A percentile compares a stretch with the other conserved stretches of the same genome.
Conservation (phyloP, 1,140 invertebrate genomes). For the Cydia fagiglandana region DNA sequence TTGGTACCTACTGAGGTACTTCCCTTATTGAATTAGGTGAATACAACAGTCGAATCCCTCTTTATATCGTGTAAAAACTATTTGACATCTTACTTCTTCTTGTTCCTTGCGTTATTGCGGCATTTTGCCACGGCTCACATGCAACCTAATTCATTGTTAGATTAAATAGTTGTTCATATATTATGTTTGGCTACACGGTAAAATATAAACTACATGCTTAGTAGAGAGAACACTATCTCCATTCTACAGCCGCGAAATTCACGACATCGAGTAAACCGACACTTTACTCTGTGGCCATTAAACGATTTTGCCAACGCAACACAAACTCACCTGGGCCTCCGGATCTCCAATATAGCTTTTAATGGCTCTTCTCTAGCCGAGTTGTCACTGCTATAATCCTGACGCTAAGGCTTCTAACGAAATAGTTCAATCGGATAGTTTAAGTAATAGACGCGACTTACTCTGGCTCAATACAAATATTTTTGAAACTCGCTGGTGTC, state of each 20-base stretch:
- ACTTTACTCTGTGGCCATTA: conserved; percentile 31
- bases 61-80: too few species aligned
- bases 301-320: conserved; percentile 18
- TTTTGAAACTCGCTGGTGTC: conserved; percentile 46
- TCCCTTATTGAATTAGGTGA: too few species aligned
- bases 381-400: conserved; percentile 10
- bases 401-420: not conserved
- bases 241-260: not conserved
- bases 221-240: conserved; percentile 7
- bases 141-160: too few species aligned
- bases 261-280: conserved; percentile 18
- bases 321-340: conserved; percentile 15
- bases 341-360: conserved; percentile 9
- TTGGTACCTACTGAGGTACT: too few species aligned
- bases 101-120: too few species aligned
- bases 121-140: too few species aligned
- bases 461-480: conserved; percentile 34
- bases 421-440: not conserved
- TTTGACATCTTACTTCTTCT: too few species aligned
- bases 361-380: conserved; percentile 15
- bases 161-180: too few species aligned
- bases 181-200: not conserved
- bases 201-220: not conserved
- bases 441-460: conserved; percentile 1
- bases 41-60: too few species aligned